Percentiles rank a stretch among this genome's conserved stretches.
phyloP scores from a whole-genome alignment of 23 tunicate species.

The Trididemnum miniatum region DNA sequence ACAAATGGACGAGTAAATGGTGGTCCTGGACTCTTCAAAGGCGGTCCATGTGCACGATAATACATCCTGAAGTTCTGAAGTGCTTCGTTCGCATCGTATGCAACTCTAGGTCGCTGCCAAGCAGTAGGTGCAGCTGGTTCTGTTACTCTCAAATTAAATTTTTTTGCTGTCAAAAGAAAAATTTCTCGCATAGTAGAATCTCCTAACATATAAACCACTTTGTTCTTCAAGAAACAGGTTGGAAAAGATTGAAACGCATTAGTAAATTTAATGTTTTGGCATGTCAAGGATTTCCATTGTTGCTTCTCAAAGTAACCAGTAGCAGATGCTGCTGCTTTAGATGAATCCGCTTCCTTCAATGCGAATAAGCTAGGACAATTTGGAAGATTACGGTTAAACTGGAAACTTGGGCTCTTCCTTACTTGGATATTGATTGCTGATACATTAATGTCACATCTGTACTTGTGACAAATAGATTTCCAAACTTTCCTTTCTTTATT shows the following conservation, averaged over 20 bases:
- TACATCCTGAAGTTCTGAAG: slow-evolving; percentile 21
- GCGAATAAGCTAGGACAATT: too few relatives aligned
- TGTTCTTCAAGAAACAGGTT: slow-evolving; percentile 18
- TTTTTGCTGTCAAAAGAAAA: neutral
- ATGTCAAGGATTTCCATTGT: neutral
- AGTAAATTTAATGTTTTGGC: neutral
- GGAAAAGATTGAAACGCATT: neutral
- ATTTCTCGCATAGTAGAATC: slow-evolving; percentile 42
- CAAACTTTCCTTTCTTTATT: too few relatives aligned
- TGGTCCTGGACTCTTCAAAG: slow-evolving; percentile 36
- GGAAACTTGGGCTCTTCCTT: too few relatives aligned
- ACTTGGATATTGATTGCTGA: too few relatives aligned
- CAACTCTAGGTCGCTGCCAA: too few relatives aligned
- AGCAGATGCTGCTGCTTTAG: neutral
- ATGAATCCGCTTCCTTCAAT: neutral
- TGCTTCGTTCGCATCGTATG: too few relatives aligned
- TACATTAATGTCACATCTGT: too few relatives aligned
- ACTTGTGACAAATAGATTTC: too few relatives aligned
- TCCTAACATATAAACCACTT: slow-evolving; percentile 27
- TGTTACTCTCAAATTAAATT: too few relatives aligned
- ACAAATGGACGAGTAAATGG: slow-evolving; percentile 23
- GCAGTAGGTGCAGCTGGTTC: too few relatives aligned
- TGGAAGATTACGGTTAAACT: too few relatives aligned
- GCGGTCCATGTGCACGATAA: slow-evolving; percentile 44
- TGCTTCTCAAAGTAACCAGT: neutral